Conservation (phyloP, 2,888 invertebrate genomes). For the Chloroclystis v-ata region DNA sequence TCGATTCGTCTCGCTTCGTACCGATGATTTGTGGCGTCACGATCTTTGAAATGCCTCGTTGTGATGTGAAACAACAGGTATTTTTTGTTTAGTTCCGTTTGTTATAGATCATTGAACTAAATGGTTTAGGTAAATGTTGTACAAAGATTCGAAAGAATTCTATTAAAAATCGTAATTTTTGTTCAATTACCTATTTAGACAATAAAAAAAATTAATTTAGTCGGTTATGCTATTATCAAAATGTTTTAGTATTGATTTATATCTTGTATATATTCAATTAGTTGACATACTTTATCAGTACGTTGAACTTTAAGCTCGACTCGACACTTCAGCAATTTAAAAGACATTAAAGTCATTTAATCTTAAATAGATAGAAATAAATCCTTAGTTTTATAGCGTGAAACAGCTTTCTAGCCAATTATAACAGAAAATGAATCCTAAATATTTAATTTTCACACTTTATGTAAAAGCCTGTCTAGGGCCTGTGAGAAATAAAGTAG, state of each 20-base stretch:
- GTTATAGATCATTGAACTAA: constrained; percentile 24
- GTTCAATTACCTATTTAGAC: too few relatives aligned
- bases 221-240: too few relatives aligned
- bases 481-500: too few relatives aligned
- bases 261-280: neutral
- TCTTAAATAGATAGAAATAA: constrained; percentile 7
- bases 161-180: too few relatives aligned
- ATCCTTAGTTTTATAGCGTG: neutral
- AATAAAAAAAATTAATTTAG: too few relatives aligned
- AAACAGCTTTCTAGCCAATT: too few relatives aligned
- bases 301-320: constrained; percentile 32
- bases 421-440: too few relatives aligned
- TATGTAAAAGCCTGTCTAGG: too few relatives aligned
- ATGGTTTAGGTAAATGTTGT: constrained; percentile 10
- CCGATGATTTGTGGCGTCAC: constrained; percentile 59
- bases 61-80: constrained; percentile 39
- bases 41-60: constrained; percentile 47
- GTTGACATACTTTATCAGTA: constrained; percentile 2
- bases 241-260: too few relatives aligned
- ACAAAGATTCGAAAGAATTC: neutral
- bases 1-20: constrained; percentile 57
- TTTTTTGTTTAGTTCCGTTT: constrained; percentile 28
- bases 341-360: constrained; percentile 41
- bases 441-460: too few relatives aligned
- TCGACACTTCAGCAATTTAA: constrained; percentile 43